phyloP scores from a whole-genome alignment of 2,113 vertebrate genomes.

The Pantherophis guttatus region DNA sequence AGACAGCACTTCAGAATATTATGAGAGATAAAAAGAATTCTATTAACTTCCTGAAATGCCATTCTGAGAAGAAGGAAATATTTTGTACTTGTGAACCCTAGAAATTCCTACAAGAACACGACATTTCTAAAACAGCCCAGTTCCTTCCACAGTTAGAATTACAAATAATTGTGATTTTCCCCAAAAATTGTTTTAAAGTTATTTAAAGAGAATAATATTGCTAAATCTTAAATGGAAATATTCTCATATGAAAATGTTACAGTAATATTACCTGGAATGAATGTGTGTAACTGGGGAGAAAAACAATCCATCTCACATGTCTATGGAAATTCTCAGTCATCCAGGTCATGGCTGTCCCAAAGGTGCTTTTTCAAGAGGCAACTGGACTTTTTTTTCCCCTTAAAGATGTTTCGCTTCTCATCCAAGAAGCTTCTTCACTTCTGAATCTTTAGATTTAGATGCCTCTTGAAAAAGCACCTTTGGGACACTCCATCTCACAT shows the following conservation, averaged over 20 bases:
- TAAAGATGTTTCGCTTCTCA: not conserved
- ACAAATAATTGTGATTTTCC: not conserved
- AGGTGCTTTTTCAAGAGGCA: not conserved
- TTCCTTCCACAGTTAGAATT: not conserved
- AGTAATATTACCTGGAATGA: not conserved
- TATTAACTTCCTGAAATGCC: not conserved
- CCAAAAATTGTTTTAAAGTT: not conserved
- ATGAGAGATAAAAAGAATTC: not conserved
- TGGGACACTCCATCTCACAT: not conserved
- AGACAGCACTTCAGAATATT: not conserved
- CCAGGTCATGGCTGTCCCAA: not conserved
- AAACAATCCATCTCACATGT: not conserved
- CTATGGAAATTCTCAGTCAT: not conserved
- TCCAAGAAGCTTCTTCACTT: not conserved
- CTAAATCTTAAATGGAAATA: not conserved
- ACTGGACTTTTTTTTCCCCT: not conserved
- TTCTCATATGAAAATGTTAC: not conserved
- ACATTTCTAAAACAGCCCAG: not conserved
- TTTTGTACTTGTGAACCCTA: not conserved
- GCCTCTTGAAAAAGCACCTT: not conserved
- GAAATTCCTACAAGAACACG: not conserved
- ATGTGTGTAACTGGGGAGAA: not conserved
- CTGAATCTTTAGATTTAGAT: too few relatives aligned
- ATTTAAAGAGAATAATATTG: not conserved
- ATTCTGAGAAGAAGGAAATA: not conserved